A percentile compares a stretch with the other conserved stretches of the same genome.
These are phyloP conservation scores for Sminthurinus signatus DNA, from an alignment of 1,140 invertebrate species.

Conservation along the genomic window DNA sequence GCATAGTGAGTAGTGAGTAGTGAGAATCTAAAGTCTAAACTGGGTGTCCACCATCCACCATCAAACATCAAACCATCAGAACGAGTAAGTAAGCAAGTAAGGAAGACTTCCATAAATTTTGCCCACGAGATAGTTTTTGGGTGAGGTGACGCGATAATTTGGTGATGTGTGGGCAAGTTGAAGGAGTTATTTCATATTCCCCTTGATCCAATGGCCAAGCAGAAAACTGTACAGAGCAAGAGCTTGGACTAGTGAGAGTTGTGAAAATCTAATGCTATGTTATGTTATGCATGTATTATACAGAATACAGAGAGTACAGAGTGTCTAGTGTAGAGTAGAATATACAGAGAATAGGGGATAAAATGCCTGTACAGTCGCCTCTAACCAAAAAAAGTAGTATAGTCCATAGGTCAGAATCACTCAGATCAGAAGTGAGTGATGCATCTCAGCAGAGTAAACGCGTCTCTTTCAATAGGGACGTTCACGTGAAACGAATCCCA, in stretches of 20 bases:
- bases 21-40: slow-evolving; percentile 1
- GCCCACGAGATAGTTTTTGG: slow-evolving; percentile 17
- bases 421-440: slow-evolving; percentile 51
- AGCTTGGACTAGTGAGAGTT: slow-evolving; percentile 11
- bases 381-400: slow-evolving; percentile 25
- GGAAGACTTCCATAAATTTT: slow-evolving; percentile 20
- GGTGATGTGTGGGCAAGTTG: slow-evolving; percentile 15
- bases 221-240: too few relatives aligned
- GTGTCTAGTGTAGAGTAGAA: too few relatives aligned
- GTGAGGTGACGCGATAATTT: slow-evolving; percentile 20
- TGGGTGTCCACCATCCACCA: slow-evolving; percentile 1
- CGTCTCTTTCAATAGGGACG: slow-evolving; percentile 81
- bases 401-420: slow-evolving; percentile 35
- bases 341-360: not conserved
- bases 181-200: slow-evolving; percentile 10
- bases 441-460: slow-evolving; percentile 53
- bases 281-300: not conserved
- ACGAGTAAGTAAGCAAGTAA: slow-evolving; percentile 1
- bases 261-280: not conserved
- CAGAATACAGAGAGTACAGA: too few relatives aligned
- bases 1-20: not conserved
- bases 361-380: slow-evolving; percentile 27
- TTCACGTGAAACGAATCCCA: slow-evolving; percentile 74
- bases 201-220: slow-evolving; percentile 7
- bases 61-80: too few relatives aligned